Conservation (phyloP, 1,140 invertebrate genomes). For the Homarus americanus region DNA sequence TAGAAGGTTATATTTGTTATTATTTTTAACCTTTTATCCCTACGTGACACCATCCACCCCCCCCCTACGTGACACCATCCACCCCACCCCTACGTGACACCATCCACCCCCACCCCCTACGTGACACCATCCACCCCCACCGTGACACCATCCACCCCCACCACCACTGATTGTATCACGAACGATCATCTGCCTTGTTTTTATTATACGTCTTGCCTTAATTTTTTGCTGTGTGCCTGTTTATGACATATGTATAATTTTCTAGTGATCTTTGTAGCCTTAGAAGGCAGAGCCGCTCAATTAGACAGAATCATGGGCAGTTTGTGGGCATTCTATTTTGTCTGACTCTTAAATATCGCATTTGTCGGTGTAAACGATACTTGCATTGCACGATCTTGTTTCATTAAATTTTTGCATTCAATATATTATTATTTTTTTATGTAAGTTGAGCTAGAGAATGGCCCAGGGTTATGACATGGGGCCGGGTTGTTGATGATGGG, state of each 20-base stretch:
- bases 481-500: conserved; percentile 7
- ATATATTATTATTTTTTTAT: conserved; percentile 18
- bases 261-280: conserved; percentile 21
- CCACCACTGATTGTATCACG: conserved; percentile 8
- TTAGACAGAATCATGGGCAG: conserved; percentile 13
- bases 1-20: conserved; percentile 26
- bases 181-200: conserved; percentile 34
- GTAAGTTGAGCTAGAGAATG: conserved; percentile 18
- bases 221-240: conserved; percentile 54
- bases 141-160: too few relatives aligned
- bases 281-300: background rate
- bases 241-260: conserved; percentile 42
- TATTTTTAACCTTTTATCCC: background rate
- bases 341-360: conserved; percentile 12
- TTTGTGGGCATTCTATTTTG: conserved; percentile 31
- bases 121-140: too few relatives aligned
- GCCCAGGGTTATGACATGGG: conserved; percentile 18
- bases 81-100: too few relatives aligned
- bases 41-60: background rate
- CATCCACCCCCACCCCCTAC: too few relatives aligned
- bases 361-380: conserved; percentile 18
- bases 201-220: conserved; percentile 23
- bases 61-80: too few relatives aligned
- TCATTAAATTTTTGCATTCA: conserved; percentile 13
- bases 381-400: conserved; percentile 47